These are phyloP conservation scores for Phocoena sinus DNA, from an alignment of 2,113 vertebrate genomes.

Conservation along the genomic window DNA sequence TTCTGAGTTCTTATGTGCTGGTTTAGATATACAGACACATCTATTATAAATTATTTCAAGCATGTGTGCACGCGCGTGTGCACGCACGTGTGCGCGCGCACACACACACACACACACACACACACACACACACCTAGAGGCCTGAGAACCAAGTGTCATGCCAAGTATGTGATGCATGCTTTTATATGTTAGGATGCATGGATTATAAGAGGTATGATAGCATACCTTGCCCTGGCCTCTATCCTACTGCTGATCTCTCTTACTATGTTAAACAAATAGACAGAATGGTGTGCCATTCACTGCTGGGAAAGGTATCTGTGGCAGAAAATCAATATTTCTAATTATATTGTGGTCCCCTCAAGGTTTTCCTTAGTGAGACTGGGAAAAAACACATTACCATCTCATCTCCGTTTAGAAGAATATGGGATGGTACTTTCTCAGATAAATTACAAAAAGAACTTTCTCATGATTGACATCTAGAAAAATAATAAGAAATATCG, in stretches of 20 bases:
- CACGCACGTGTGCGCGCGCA: fast-evolving
- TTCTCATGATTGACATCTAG: neutral
- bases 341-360: neutral
- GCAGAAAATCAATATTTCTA: neutral
- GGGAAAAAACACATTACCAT: neutral
- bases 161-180: neutral
- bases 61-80: fast-evolving
- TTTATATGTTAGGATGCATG: neutral
- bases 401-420: neutral
- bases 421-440: neutral
- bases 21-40: neutral
- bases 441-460: neutral
- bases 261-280: neutral
- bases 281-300: neutral
- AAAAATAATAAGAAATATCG: neutral
- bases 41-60: neutral
- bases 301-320: neutral
- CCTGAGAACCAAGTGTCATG: neutral
- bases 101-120: neutral
- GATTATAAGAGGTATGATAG: neutral
- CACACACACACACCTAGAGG: neutral
- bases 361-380: neutral
- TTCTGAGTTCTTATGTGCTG: neutral
- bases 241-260: neutral
- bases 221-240: neutral